A percentile compares a stretch with the other conserved stretches of the same genome.
Evolutionary conservation across 2,797 vertebrate genomes (phyloP).

Genomic region (Megalops cyprinoides): DNA sequence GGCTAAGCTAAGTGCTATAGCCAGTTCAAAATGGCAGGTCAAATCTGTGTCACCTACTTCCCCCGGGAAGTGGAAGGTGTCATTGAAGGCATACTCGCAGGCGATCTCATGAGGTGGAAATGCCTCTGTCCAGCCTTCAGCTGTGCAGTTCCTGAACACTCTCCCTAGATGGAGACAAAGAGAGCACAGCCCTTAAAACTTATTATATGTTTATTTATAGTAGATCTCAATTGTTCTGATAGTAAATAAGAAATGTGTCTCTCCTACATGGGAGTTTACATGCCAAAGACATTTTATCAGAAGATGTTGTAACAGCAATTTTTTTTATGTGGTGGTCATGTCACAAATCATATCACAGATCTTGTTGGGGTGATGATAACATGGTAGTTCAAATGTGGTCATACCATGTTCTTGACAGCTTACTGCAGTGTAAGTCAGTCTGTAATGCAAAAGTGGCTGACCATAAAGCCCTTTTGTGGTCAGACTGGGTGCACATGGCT

Average conservation of each 20-base stretch:
- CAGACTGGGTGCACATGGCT: neutral
- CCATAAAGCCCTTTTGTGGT: conserved; percentile 23
- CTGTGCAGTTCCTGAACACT: conserved; percentile 80
- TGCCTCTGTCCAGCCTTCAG: conserved; percentile 75
- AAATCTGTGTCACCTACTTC: conserved; percentile 35
- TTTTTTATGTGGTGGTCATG: too few relatives aligned
- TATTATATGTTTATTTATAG: too few relatives aligned
- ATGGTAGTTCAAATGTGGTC: too few relatives aligned
- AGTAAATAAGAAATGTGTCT: neutral
- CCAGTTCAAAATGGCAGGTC: neutral
- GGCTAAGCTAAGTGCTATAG: neutral
- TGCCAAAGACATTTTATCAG: too few relatives aligned
- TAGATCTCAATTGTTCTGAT: neutral
- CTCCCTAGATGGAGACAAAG: conserved; percentile 61
- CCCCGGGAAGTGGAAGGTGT: conserved; percentile 33
- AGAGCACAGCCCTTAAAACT: neutral
- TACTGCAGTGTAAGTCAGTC: too few relatives aligned
- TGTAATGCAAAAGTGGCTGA: too few relatives aligned
- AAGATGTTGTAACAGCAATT: too few relatives aligned
- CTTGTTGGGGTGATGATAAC: too few relatives aligned
- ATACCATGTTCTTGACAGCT: neutral
- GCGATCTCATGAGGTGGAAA: conserved; percentile 76
- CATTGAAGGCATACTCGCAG: conserved; percentile 75
- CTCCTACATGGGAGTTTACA: too few relatives aligned
- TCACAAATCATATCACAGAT: too few relatives aligned